These are phyloP conservation scores for Rhagologus leucostigma DNA, from an alignment of 2,113 vertebrate genomes.

Conservation along the genomic window DNA sequence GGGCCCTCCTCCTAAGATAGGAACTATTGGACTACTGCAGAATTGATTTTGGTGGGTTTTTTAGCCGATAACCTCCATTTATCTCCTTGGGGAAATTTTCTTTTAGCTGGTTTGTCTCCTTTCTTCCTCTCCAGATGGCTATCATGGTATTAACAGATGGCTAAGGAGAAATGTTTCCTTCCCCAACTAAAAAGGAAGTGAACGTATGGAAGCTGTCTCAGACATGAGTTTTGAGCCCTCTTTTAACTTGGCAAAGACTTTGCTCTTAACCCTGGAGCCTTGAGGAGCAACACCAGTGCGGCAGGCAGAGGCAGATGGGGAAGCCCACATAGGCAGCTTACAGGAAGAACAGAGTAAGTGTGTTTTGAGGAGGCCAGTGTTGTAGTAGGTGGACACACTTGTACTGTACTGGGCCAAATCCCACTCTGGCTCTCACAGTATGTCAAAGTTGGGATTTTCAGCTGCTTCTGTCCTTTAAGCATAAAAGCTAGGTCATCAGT, in stretches of 20 bases:
- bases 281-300: neutral
- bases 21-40: neutral
- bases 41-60: neutral
- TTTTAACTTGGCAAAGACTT: neutral
- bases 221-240: neutral
- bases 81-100: neutral
- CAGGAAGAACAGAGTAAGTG: fast-evolving
- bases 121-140: neutral
- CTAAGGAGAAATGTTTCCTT: neutral
- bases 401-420: neutral
- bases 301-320: neutral
- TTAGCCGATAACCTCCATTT: neutral
- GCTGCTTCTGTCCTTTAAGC: neutral
- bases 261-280: neutral
- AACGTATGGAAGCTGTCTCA: neutral
- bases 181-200: neutral
- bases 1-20: neutral
- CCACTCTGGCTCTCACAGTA: neutral
- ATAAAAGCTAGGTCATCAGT: neutral
- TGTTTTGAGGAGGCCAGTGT: neutral
- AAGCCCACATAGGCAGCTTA: neutral
- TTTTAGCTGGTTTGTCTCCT: neutral
- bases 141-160: neutral
- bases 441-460: neutral
- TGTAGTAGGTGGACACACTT: neutral